These are phyloP conservation scores for Rhynchonycteris naso DNA, from an alignment of 2,797 vertebrate genomes.

Conservation along the genomic window DNA sequence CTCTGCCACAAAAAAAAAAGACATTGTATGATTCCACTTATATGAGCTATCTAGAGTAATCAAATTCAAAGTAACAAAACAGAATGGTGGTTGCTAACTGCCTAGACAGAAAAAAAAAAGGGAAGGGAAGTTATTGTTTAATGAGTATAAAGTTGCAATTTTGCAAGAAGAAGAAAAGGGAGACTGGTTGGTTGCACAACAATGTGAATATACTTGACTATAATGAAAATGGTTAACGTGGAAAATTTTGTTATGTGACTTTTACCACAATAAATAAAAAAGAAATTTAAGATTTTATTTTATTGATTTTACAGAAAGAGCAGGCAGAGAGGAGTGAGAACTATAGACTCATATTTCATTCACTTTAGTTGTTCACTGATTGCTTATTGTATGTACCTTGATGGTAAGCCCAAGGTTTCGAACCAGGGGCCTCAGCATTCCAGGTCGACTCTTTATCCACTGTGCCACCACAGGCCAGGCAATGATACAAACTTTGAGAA, in stretches of 20 bases:
- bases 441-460: too few relatives aligned
- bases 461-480: too few relatives aligned
- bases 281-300: too few relatives aligned
- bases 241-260: background rate
- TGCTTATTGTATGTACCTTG: too few relatives aligned
- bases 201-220: background rate
- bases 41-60: background rate
- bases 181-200: background rate
- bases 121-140: background rate
- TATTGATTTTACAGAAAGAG: too few relatives aligned
- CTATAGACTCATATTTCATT: too few relatives aligned
- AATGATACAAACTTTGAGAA: background rate
- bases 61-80: background rate
- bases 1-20: too few relatives aligned
- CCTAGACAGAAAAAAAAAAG: background rate
- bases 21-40: background rate
- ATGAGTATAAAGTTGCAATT: background rate
- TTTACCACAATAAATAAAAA: background rate
- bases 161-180: background rate
- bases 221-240: background rate
- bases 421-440: too few relatives aligned
- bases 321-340: too few relatives aligned
- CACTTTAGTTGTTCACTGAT: too few relatives aligned
- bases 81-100: background rate
- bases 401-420: too few relatives aligned